Evolutionary conservation across 2,888 invertebrate genomes (phyloP), one percentile per base, ranked within the genome.

Genomic region (Dicyrtoma fusca): DNA sequence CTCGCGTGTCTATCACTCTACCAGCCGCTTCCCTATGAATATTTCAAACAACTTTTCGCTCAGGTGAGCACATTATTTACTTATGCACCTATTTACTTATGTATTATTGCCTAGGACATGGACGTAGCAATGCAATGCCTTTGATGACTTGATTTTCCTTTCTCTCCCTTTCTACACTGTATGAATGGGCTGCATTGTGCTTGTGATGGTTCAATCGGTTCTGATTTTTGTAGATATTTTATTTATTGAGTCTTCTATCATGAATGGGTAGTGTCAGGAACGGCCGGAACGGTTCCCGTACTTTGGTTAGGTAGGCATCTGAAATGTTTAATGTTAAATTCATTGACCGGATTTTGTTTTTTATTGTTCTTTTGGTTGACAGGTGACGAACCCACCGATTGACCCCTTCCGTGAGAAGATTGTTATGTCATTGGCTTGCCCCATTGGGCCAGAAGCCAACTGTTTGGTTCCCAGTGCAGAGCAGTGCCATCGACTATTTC

Each of bases 371-470:
- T 34, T 8, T 34, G 3, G 34, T 8, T 34, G 3, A 8, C 84
- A 90, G 86, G 88, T 97, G 81, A 99, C 99, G 81, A 99, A 99
- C 86, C 99, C 99, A 5, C 99, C 99, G 4, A 98, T 99, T 80
- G 99, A 99, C 87, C 99, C 99, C 47, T 98, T 99, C 88, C 89
- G 97, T 81, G 99, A 99, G 86, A 95, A 95, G 85, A 93, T 98
- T 78, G 97, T 99, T 75, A 99, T 99, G 98, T 97, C 97, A 0
- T 86, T 99, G 84, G 90, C 94, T 76, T 97, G 97, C 82, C 98
- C 98, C 0, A 90, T 99, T 82, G 99, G 99, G 0, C 99, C 99
- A 0, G 95, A 95, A 81, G 91, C 92, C 3, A 99, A 99, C 85
- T 91, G 99, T 72, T 86, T 99, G 79, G 89, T 93, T 82, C 97